phyloP scores from a whole-genome alignment of 2,888 invertebrate species.

The Crioceris asparagi region DNA sequence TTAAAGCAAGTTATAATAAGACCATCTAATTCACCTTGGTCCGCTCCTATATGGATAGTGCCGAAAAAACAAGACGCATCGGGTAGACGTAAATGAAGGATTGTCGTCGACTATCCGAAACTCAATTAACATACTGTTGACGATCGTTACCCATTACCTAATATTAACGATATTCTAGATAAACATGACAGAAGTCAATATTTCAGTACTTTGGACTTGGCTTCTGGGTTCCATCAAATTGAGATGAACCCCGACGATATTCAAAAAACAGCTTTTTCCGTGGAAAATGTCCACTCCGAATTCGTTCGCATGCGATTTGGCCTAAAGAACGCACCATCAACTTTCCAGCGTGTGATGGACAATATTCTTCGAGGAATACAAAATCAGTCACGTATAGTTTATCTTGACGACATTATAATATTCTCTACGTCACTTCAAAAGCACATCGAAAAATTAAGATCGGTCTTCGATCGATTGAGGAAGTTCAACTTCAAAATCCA shows the following conservation, averaged over 20 bases:
- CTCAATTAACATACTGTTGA: too few relatives aligned
- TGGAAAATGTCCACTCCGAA: background rate
- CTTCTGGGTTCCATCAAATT: too few relatives aligned
- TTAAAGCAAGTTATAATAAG: too few relatives aligned
- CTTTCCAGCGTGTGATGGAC: background rate
- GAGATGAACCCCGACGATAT: background rate
- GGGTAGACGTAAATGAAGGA: too few relatives aligned
- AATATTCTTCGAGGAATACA: background rate
- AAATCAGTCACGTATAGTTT: background rate
- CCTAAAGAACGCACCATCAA: background rate
- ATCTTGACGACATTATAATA: background rate
- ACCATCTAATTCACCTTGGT: too few relatives aligned
- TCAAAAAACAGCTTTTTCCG: background rate
- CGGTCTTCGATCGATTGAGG: background rate
- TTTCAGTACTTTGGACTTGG: too few relatives aligned
- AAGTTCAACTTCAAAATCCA: background rate
- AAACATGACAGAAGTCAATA: too few relatives aligned
- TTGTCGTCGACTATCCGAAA: too few relatives aligned
- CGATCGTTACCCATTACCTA: too few relatives aligned
- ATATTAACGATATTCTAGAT: too few relatives aligned
- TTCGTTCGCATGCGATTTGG: background rate
- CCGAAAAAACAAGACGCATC: too few relatives aligned
- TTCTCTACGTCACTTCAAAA: background rate
- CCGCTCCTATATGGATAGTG: too few relatives aligned
- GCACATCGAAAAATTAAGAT: background rate